Conservation (phyloP, 2,888 invertebrate species). For the Chrysomela aeneicollis region DNA sequence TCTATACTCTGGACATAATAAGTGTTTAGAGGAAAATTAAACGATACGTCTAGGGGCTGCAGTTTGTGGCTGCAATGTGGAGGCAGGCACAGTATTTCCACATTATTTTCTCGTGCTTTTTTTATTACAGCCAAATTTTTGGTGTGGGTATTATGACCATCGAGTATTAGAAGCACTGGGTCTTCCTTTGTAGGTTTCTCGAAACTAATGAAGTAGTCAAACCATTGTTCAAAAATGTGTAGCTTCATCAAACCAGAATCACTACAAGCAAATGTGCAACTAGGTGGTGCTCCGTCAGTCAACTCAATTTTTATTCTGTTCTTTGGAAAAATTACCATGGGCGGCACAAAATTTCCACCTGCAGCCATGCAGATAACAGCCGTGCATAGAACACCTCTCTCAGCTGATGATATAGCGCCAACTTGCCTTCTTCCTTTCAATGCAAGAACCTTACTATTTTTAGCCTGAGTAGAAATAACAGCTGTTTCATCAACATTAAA, state of each 20-base stretch:
- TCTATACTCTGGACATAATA: constrained; percentile 3
- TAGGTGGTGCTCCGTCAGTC: background rate
- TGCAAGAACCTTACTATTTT: constrained; percentile 37
- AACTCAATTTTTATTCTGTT: constrained; percentile 33
- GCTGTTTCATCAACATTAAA: constrained; percentile 47
- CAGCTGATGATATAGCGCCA: constrained; percentile 19
- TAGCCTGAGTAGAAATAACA: constrained; percentile 42
- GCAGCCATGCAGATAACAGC: constrained; percentile 46
- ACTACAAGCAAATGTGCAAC: no score
- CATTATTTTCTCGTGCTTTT: constrained; percentile 9
- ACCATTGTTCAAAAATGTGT: no score
- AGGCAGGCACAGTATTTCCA: background rate
- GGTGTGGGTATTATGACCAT: constrained; percentile 10
- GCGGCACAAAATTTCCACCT: constrained; percentile 47
- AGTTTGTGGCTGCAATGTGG: constrained; percentile 6
- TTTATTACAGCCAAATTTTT: constrained; percentile 1
- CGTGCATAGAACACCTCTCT: constrained; percentile 15
- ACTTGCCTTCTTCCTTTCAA: constrained; percentile 21
- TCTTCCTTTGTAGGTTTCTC: no score
- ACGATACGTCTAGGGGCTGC: constrained; percentile 16
- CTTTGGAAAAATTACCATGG: constrained; percentile 47
- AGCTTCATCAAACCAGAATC: no score
- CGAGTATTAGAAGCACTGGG: no score
- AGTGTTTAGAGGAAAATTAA: constrained; percentile 10
- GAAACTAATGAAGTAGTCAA: no score